Percentiles rank a stretch among this genome's conserved stretches.
Conservation (phyloP, 1,140 invertebrate species). For the Melanaphis sacchari region DNA sequence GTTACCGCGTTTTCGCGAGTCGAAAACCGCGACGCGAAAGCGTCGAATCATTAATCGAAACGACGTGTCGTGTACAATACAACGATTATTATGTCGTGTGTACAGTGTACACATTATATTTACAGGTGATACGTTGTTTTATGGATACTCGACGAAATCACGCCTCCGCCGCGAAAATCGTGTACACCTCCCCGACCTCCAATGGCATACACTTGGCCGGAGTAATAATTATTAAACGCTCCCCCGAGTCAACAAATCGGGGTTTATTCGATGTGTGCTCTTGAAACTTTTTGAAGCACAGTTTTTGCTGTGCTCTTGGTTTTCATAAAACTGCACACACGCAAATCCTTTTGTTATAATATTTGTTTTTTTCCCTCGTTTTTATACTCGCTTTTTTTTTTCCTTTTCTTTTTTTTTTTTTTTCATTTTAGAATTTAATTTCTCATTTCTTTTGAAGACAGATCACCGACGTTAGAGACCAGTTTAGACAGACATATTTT, state of each 20-base stretch:
- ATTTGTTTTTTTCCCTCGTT: not conserved
- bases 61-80: too few species aligned
- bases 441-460: not conserved
- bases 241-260: not conserved
- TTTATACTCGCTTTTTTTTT: not conserved
- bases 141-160: not conserved
- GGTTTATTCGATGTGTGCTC: slow-evolving; percentile 33
- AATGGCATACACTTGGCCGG: too few species aligned
- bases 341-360: slow-evolving; percentile 17
- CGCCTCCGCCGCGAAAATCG: not conserved
- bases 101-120: not conserved
- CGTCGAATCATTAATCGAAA: not conserved
- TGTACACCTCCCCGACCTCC: not conserved
- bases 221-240: slow-evolving; percentile 42
- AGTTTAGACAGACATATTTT: not conserved
- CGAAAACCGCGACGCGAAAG: not conserved
- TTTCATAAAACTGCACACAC: slow-evolving; percentile 14
- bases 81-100: not conserved
- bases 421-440: slow-evolving; percentile 19
- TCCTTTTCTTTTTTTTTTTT: slow-evolving; percentile 2
- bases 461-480: not conserved
- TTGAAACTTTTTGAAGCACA: slow-evolving; percentile 18
- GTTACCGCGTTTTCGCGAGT: too few species aligned
- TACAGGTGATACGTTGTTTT: not conserved
- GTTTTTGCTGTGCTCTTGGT: slow-evolving; percentile 24